A percentile compares a stretch with the other conserved stretches of the same genome.
Evolutionary conservation across 23 tunicate species (phyloP).

Genomic region (Clavelina lepadiformis): DNA sequence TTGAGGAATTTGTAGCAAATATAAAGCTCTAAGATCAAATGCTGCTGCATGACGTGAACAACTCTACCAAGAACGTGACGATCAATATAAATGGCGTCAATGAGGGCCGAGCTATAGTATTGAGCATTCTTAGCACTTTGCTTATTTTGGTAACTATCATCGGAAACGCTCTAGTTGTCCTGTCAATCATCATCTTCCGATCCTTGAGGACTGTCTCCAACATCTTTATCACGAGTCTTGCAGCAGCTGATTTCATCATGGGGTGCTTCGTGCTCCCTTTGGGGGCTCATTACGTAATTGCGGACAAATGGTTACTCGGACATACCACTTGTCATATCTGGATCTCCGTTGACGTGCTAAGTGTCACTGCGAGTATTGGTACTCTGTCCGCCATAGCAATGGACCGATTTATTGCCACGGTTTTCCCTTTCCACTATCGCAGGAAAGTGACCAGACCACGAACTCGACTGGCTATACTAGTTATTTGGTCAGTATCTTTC

Average conservation of each 20-base stretch:
- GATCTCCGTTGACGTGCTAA: slow-evolving; percentile 46
- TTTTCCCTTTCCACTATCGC: slow-evolving; percentile 33
- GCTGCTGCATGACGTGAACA: too few relatives aligned
- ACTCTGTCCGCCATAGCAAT: slow-evolving; percentile 45
- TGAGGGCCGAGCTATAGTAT: background rate
- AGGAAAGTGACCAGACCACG: slow-evolving; percentile 23
- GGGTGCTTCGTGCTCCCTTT: slow-evolving; percentile 42
- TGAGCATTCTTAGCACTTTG: background rate
- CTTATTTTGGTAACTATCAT: slow-evolving; percentile 15
- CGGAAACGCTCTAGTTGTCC: slow-evolving; percentile 41
- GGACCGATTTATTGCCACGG: slow-evolving; percentile 40
- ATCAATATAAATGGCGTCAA: background rate
- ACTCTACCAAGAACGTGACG: too few relatives aligned
- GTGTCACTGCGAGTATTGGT: slow-evolving; percentile 53
- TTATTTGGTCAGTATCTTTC: slow-evolving; percentile 31
- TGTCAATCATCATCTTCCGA: slow-evolving; percentile 26
- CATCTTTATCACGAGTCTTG: slow-evolving; percentile 39
- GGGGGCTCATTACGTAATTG: slow-evolving; percentile 25
- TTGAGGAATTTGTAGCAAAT: too few relatives aligned
- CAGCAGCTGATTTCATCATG: slow-evolving; percentile 54
- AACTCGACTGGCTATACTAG: slow-evolving; percentile 12
- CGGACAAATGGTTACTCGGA: slow-evolving; percentile 36
- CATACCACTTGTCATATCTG: slow-evolving; percentile 23
- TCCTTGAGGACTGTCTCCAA: slow-evolving; percentile 43
- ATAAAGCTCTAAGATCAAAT: too few relatives aligned